These are phyloP conservation scores for Chondrilla cf. caribensis DNA, from an alignment of 37 sponge, comb jelly and placozoan species.

Conservation along the genomic window DNA sequence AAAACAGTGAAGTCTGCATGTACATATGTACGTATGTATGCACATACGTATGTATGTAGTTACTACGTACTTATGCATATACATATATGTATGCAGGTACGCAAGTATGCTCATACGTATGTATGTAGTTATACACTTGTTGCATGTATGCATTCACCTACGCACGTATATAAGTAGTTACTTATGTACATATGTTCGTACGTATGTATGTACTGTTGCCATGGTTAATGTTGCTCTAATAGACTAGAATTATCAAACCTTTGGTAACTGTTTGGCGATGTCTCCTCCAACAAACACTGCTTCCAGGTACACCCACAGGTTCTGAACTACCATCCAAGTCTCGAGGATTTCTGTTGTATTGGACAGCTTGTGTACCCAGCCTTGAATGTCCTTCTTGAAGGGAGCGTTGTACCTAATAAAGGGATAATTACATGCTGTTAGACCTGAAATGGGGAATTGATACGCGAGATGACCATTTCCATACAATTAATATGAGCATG, in stretches of 20 bases:
- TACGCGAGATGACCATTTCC: too few species aligned
- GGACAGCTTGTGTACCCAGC: constrained; percentile 94
- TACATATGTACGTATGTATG: background rate
- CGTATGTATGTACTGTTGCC: background rate
- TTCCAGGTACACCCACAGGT: constrained; percentile 99
- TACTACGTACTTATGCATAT: too few species aligned
- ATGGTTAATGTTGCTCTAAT: background rate
- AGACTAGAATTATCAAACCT: constrained; percentile 26
- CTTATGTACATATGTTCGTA: background rate
- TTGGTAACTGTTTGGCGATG: constrained; percentile 99
- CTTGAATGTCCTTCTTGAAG: constrained; percentile 96
- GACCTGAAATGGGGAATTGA: background rate
- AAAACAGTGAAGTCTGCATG: background rate
- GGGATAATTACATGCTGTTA: too few species aligned
- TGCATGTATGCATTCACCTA: too few species aligned
- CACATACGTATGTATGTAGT: background rate
- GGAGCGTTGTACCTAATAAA: constrained; percentile 94
- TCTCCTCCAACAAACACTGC: constrained; percentile 99
- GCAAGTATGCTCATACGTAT: too few species aligned
- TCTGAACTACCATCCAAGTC: constrained; percentile 97
- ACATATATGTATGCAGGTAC: background rate
- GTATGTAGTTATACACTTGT: too few species aligned
- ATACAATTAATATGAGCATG: too few species aligned
- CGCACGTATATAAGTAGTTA: background rate
- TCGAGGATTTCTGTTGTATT: constrained; percentile 96